Conservation (phyloP, 2,113 vertebrate genomes). For the Ochotona princeps region DNA sequence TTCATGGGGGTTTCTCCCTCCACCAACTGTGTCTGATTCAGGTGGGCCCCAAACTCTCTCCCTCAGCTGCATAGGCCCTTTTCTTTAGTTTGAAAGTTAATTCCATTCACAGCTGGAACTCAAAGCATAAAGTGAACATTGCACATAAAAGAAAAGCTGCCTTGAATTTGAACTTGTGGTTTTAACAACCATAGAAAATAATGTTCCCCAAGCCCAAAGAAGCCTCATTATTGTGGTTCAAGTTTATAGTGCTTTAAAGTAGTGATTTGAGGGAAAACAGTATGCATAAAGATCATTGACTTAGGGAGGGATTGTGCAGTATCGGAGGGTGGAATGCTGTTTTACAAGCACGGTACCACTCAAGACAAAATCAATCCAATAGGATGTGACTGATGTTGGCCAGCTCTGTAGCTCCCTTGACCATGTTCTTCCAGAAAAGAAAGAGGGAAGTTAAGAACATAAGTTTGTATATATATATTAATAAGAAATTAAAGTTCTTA, state of each 20-base stretch:
- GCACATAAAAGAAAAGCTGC: conserved; percentile 41
- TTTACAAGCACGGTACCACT: not conserved
- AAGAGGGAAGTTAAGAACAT: not conserved
- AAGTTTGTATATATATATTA: not conserved
- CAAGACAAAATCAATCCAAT: not conserved
- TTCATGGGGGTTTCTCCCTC: not conserved
- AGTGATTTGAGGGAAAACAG: conserved; percentile 37
- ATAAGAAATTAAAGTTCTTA: not conserved
- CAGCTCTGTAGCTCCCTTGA: not conserved
- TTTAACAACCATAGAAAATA: conserved; percentile 66
- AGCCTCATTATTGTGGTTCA: conserved; percentile 65
- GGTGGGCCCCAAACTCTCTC: conserved; percentile 25
- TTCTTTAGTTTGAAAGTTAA: conserved; percentile 80
- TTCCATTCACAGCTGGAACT: conserved; percentile 75
- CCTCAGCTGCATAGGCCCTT: not conserved
- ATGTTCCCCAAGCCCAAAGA: conserved; percentile 65
- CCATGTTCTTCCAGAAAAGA: not conserved
- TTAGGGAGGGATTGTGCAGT: conserved; percentile 44
- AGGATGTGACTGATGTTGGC: too few relatives aligned
- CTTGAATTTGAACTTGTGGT: conserved; percentile 71
- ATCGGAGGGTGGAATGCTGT: conserved; percentile 52
- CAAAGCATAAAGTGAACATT: conserved; percentile 57
- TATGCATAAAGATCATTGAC: conserved; percentile 39
- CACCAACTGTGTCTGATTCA: conserved; percentile 15
- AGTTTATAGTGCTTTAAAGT: conserved; percentile 58